Conservation (phyloP, 1,140 invertebrate species). For the Aphelinus certus region DNA sequence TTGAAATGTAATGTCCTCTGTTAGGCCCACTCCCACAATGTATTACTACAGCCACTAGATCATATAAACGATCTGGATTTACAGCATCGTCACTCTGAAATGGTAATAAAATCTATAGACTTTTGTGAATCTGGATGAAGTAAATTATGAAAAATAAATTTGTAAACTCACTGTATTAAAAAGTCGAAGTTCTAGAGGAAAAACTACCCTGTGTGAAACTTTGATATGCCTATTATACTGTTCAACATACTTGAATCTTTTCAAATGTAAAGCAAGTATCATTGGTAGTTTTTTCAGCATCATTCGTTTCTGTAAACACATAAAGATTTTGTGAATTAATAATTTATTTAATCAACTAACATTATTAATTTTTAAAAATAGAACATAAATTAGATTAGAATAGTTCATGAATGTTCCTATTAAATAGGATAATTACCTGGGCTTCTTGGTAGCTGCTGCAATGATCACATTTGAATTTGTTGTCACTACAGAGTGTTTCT, state of each 20-base stretch:
- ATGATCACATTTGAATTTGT: slow-evolving; percentile 99
- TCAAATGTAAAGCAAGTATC: slow-evolving; percentile 96
- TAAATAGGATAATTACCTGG: slow-evolving; percentile 69
- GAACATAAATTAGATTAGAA: too few species aligned
- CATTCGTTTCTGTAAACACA: slow-evolving; percentile 85
- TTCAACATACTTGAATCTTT: slow-evolving; percentile 99
- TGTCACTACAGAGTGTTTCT: slow-evolving; percentile 98
- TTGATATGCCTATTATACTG: slow-evolving; percentile 98
- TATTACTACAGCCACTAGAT: slow-evolving; percentile 98
- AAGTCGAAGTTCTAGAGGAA: slow-evolving; percentile 95
- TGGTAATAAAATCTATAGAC: slow-evolving; percentile 1
- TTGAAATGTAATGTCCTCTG: slow-evolving; percentile 99
- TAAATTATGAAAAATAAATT: neutral
- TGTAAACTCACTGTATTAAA: slow-evolving; percentile 91
- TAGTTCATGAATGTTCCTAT: too few species aligned
- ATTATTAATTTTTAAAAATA: neutral
- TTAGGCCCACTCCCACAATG: slow-evolving; percentile 99
- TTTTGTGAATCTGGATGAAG: neutral
- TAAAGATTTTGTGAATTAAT: too few species aligned
- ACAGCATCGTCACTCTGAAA: slow-evolving; percentile 95
- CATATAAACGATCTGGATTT: slow-evolving; percentile 97
- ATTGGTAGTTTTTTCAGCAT: slow-evolving; percentile 97
- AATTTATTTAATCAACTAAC: too few species aligned
- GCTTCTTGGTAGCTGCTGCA: slow-evolving; percentile 99
- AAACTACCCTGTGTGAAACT: slow-evolving; percentile 98